Base-by-base conservation (phyloP, 1,140 invertebrate species). In the Phocides pigmalion region DNA sequence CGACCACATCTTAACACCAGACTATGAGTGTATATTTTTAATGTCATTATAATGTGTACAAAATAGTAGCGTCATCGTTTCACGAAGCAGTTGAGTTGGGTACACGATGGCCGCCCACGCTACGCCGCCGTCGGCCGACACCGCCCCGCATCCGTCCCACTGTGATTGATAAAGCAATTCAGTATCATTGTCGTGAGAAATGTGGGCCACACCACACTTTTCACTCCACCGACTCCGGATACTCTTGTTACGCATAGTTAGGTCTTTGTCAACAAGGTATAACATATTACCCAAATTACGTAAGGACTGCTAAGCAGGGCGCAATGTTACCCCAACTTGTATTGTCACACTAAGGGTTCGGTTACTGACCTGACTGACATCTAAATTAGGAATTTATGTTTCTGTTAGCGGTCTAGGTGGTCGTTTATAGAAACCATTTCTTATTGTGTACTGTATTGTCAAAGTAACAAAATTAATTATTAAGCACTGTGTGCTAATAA, bases 111-210 rank as follows among this genome's bases (percentile, higher is more conserved):
- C 47, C 79, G 73, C 82, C 86, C 75, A 86, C 84, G 68, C 47
- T n/a, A n/a, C 41, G 49, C 49, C 61, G 58, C 56, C 70, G 79
- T 69, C 64, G 79, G 71, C 65, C 74, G 81, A 79, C 81, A 72
- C 79, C 82, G 75, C 69, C 58, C 64, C 63, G 74, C 83, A 89
- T 89, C 83, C 86, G 80, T 79, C 78, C 68, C 74, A 76, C 75
- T 37, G 76, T 80, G 83, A 89, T 86, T 87, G 86, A 84, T 86
- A 86, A 82, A 79, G 72, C 80, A 79, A 82, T 82, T 81, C 81
- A 72, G 79, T 75, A 80, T 83, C 67, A 89, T 89, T 89, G 83
- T 74, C 87, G 87, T 89, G 87, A 74, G 87, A 89, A 89, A 81
- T 83, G 62, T 78, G 76, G 74, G 54, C 66, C 68, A 66, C 22